Base-by-base conservation (phyloP, 2,113 vertebrate species). In the Crotalus horridus region DNA sequence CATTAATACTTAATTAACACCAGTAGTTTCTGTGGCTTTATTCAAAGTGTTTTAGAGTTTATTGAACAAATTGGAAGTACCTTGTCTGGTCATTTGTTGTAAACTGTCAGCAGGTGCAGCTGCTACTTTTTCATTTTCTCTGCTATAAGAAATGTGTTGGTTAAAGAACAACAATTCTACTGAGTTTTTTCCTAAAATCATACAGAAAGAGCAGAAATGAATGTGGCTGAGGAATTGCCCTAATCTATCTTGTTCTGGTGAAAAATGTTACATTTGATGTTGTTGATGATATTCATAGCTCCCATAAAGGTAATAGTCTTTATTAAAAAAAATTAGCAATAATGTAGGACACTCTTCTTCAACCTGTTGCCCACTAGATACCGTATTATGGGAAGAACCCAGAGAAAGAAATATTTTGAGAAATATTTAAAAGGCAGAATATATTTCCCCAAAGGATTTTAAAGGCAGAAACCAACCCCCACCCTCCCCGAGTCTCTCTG, bases 1-100 rank as follows among this genome's bases (percentile, higher is more conserved):
- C 88, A 93, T 90, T 93, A 90, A 93, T 93, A 90, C 89, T 93
- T 93, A 81, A 93, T 93, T 90, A 93, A 93, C 92, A 93, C 88
- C 81, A 89, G 55, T 53, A 90, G 89, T 90, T 64, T 93, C 88
- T 90, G 92, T 61, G 46, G 92, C 74, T 93, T 87, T 89, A 90
- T 93, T 93, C 92, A 90, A 93, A 90, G 56, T 87, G 81, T 89
- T 90, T 93, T 90, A 86, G 74, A 93, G 92, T 93, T 93, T 93
- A 61, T 93, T 93, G 92, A 87, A 93, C 92, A 93, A 86, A 90
- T 90, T 90, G 89, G 89, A 93, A 93, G 89, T 90, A 93, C 46
- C 53, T 90, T 93, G 89, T 87, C 92, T 90, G 74, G 88, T 93
- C 85, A 54, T 89, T 90, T 86, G 85, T 51, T 21, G 15, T 43